These are phyloP conservation scores for Metridium senile DNA, from an alignment of 92 coral and sea anemone genomes.

Conservation along the genomic window DNA sequence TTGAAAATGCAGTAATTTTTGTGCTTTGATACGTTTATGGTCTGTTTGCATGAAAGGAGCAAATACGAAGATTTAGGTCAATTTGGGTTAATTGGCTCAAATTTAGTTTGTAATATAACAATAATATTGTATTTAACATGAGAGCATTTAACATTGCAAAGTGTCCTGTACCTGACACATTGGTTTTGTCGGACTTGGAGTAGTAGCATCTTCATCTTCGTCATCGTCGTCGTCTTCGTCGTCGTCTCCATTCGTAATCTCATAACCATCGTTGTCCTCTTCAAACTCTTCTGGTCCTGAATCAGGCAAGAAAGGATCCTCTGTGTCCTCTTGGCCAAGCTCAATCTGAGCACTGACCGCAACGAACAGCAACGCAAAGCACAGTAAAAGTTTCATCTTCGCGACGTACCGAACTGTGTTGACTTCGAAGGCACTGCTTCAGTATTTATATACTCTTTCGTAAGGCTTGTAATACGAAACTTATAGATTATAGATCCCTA, in stretches of 20 bases:
- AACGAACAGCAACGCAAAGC: neutral
- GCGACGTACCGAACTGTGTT: neutral
- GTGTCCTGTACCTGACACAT: too few relatives aligned
- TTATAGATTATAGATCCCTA: neutral
- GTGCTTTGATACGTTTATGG: too few relatives aligned
- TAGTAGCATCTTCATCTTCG: neutral
- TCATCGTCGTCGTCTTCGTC: slow-evolving; percentile 11
- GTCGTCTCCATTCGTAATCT: neutral
- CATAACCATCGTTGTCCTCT: neutral
- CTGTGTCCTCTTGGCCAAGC: neutral
- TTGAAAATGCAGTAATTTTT: too few relatives aligned
- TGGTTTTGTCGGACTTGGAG: neutral
- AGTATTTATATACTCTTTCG: neutral
- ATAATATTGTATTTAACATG: too few relatives aligned
- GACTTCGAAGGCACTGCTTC: neutral
- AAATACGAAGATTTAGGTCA: too few relatives aligned
- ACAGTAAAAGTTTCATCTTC: neutral
- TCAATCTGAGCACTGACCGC: neutral
- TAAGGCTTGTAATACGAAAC: neutral
- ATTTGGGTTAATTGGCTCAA: slow-evolving; percentile 2
- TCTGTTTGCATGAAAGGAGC: too few relatives aligned
- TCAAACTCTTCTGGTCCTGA: neutral
- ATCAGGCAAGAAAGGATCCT: neutral
- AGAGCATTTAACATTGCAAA: too few relatives aligned
- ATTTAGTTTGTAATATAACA: too few relatives aligned